Evolutionary conservation across 2,888 invertebrate genomes (phyloP).

Genomic region (Alcis repandata): DNA sequence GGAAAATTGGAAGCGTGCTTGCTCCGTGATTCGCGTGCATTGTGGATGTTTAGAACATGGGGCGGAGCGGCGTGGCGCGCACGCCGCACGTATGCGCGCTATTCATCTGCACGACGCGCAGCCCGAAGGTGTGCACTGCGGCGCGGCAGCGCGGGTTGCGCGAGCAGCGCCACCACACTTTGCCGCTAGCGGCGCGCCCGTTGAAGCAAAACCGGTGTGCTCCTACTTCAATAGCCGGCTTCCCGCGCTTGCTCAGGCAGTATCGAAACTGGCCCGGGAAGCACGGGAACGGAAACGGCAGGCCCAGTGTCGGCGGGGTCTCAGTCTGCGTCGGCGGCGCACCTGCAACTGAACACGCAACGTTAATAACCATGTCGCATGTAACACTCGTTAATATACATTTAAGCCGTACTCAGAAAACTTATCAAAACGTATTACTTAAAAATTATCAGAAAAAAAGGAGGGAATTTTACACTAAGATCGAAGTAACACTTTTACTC

Average conservation of each 20-base stretch:
- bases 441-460: background rate
- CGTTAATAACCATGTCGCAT: slow-evolving; percentile 55
- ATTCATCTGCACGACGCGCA: slow-evolving; percentile 83
- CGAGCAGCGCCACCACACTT: slow-evolving; percentile 84
- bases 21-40: background rate
- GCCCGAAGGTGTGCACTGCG: slow-evolving; percentile 81
- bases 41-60: slow-evolving; percentile 71
- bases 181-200: slow-evolving; percentile 82
- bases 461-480: background rate
- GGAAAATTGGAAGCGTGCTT: background rate
- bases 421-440: background rate
- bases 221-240: slow-evolving; percentile 82
- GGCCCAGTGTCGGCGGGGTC: slow-evolving; percentile 74
- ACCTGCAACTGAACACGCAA: slow-evolving; percentile 73
- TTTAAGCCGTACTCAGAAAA: background rate
- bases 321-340: slow-evolving; percentile 57
- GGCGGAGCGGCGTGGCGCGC: slow-evolving; percentile 79
- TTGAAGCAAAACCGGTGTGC: slow-evolving; percentile 84
- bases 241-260: slow-evolving; percentile 82
- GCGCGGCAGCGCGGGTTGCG: slow-evolving; percentile 82
- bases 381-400: background rate
- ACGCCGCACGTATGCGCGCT: slow-evolving; percentile 83
- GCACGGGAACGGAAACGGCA: slow-evolving; percentile 82
- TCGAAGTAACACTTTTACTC: background rate
- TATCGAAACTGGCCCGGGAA: slow-evolving; percentile 83